Conservation (phyloP, 2,888 invertebrate genomes). For the Pseudeuparius sepicola region DNA sequence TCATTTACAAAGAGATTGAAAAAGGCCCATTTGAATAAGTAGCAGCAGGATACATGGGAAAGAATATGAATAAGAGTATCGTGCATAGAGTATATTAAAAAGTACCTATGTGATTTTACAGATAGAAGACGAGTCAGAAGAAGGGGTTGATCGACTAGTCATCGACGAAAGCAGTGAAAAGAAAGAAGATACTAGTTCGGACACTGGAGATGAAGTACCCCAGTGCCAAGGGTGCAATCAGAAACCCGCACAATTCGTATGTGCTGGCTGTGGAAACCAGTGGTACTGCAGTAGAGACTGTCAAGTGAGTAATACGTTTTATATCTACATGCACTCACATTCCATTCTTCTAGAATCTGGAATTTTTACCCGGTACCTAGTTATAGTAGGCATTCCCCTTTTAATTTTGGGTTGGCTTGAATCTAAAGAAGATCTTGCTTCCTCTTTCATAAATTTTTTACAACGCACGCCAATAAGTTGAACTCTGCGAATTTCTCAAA, state of each 20-base stretch:
- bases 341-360: too few species aligned
- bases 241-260: constrained; percentile 75
- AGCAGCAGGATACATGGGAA: too few species aligned
- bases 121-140: constrained; percentile 50
- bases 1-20: too few species aligned
- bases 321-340: too few species aligned
- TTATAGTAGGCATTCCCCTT: too few species aligned
- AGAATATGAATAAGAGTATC: too few species aligned
- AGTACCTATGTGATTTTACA: constrained; percentile 18
- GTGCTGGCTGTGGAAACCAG: constrained; percentile 83
- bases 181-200: constrained; percentile 36
- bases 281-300: constrained; percentile 93
- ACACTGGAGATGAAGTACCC: constrained; percentile 48
- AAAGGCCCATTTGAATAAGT: too few species aligned
- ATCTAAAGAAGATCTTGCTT: too few species aligned
- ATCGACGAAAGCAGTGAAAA: constrained; percentile 49
- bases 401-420: constrained; percentile 2
- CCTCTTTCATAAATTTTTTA: too few species aligned
- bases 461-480: too few species aligned
- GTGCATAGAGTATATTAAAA: too few species aligned
- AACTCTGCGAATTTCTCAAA: constrained; percentile 1
- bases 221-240: constrained; percentile 80
- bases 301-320: constrained; percentile 52
- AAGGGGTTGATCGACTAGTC: constrained; percentile 50
- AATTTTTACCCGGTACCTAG: too few species aligned